Base-by-base conservation (phyloP, 2,888 invertebrate genomes). In the Idaea biselata region DNA sequence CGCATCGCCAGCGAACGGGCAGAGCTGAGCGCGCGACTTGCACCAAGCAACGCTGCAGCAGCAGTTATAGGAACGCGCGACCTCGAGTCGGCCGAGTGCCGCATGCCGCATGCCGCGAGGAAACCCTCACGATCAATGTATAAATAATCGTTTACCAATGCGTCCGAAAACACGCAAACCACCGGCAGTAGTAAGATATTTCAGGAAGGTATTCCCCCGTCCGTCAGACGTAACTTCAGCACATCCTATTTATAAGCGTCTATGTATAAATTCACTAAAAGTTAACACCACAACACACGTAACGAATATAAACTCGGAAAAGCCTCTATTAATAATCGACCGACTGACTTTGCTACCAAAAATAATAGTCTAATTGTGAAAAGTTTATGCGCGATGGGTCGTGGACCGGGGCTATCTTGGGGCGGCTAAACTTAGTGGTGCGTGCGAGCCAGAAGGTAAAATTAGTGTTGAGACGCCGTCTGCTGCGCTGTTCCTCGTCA, bases 331-430 rank as follows among this genome's bases (percentile, higher is more conserved):
- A 93, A 93, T 93, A 93, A 91, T 92, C 93, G 93, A 90, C 92
- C 92, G 93, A 92, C 93, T 91, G 93, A 92, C 93, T 91, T 92
- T 89, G 92, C 92, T 92, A 93, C 93, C 93, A 91, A 93, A 93
- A 93, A 93, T 93, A 93, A 93, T 93, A 92, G 93, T 93, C 93
- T 93, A 93, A 93, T 93, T 93, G 91, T 91, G 93, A 93, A 91
- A 92, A 92, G 92, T 92, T 92, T 91, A 91, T 92, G 91, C 90
- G 90, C 88, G 93, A 91, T 91, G 92, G 92, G 89, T 91, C 91
- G 92, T 89, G 92, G 92, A 92, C 91, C 91, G 91, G 83, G 84
- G 91, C 93, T 93, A 93, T 93, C 93, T 93, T 91, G 91, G 90
- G 91, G 91, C 89, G 88, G 92, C 93, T 93, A 93, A 89, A 93